A percentile compares a stretch with the other conserved stretches of the same genome.
These are phyloP conservation scores for Acrocephalus kingi DNA, from an alignment of 2,113 vertebrate genomes.

Conservation along the genomic window DNA sequence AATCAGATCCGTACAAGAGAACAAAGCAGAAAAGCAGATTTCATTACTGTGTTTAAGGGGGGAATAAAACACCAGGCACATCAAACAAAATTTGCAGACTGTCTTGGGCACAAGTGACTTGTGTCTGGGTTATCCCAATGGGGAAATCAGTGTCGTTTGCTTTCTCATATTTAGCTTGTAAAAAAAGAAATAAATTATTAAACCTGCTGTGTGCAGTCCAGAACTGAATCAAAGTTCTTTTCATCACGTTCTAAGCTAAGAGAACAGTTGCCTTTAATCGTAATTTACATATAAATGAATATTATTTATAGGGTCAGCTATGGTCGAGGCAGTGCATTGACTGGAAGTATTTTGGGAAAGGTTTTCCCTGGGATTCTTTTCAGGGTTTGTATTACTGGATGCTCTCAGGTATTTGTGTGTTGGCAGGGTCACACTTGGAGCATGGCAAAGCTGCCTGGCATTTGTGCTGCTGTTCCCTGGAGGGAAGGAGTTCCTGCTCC, in stretches of 20 bases:
- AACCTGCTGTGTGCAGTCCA: background rate
- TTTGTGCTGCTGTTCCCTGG: background rate
- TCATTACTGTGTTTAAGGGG: background rate
- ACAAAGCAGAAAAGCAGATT: background rate
- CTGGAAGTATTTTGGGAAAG: background rate
- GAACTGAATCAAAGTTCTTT: background rate
- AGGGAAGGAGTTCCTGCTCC: conserved; percentile 1
- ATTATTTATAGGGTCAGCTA: background rate
- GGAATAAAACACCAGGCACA: background rate
- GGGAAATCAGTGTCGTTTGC: background rate
- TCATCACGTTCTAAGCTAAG: background rate
- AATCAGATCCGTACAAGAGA: background rate
- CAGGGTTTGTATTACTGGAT: background rate
- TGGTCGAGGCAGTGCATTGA: background rate
- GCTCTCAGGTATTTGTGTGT: background rate
- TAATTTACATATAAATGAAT: background rate
- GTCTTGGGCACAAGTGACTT: background rate
- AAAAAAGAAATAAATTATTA: background rate
- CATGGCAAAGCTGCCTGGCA: background rate
- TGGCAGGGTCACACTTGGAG: background rate
- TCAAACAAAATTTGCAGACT: background rate
- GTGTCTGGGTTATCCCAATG: background rate
- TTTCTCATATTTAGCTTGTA: background rate
- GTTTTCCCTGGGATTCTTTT: background rate
- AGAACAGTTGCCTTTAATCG: background rate